Conservation (phyloP, 1,140 invertebrate species). For the Ericerus pela region DNA sequence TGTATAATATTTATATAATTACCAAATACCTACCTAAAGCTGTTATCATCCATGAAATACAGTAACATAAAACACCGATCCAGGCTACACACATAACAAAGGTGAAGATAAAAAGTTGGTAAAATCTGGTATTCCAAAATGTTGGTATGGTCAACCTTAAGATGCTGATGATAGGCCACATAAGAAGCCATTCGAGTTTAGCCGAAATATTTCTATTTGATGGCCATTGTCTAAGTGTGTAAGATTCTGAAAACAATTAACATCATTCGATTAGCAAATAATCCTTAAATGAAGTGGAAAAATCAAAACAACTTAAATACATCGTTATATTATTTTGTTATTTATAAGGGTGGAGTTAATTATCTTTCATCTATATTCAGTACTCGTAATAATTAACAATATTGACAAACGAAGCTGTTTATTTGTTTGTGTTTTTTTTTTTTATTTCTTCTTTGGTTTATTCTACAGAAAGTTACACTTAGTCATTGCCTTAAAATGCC, state of each 20-base stretch:
- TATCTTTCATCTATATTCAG: too few relatives aligned
- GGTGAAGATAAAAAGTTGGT: constrained; percentile 39
- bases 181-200: constrained; percentile 2
- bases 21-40: constrained; percentile 40
- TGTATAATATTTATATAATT: neutral
- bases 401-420: too few relatives aligned
- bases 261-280: too few relatives aligned
- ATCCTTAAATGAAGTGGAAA: too few relatives aligned
- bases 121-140: constrained; percentile 39
- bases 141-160: constrained; percentile 62
- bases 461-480: too few relatives aligned
- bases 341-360: too few relatives aligned
- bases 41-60: constrained; percentile 58
- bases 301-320: too few relatives aligned
- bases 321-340: too few relatives aligned
- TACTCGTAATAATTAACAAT: too few relatives aligned
- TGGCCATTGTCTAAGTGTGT: neutral
- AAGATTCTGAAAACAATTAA: constrained; percentile 3
- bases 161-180: constrained; percentile 52
- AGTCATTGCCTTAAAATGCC: too few relatives aligned
- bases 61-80: constrained; percentile 45
- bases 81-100: constrained; percentile 50
- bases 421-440: too few relatives aligned
- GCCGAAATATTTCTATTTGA: neutral
- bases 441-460: too few relatives aligned